phyloP scores from a whole-genome alignment of 2,888 invertebrate genomes.

The Ophonus ardosiacus region DNA sequence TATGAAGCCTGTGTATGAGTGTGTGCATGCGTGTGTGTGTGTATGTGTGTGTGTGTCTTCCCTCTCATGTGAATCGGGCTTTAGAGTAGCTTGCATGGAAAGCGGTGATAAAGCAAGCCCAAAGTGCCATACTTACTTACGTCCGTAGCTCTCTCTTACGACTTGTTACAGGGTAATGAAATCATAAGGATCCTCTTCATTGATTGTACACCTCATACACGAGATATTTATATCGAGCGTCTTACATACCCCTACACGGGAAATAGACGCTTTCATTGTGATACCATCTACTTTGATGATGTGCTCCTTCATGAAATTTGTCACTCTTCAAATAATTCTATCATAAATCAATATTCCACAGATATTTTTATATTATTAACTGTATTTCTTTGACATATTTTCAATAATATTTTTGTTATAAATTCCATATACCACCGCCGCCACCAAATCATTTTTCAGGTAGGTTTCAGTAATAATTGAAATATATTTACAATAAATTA shows the following conservation, averaged over 20 bases:
- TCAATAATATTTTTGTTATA: no score
- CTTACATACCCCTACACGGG: background rate
- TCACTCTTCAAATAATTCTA: background rate
- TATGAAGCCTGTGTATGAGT: no score
- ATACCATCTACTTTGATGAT: background rate
- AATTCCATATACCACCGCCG: no score
- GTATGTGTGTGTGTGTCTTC: no score
- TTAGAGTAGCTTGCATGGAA: slow-evolving; percentile 10
- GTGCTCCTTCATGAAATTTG: background rate
- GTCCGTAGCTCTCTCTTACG: background rate
- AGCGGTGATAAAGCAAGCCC: slow-evolving; percentile 23
- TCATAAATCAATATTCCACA: background rate
- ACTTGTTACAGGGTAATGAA: slow-evolving; percentile 25
- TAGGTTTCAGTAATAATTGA: no score
- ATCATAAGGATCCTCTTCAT: slow-evolving; percentile 15
- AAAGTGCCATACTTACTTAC: background rate
- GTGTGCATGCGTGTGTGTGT: no score
- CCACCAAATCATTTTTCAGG: no score
- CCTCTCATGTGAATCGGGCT: background rate
- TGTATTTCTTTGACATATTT: no score
- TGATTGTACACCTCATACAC: slow-evolving; percentile 3
- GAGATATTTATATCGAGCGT: background rate
- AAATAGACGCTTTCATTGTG: background rate
- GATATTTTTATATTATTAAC: background rate
- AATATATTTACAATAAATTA: no score